Conservation (phyloP, 2,797 vertebrate species). For the Neomorphus geoffroyi region DNA sequence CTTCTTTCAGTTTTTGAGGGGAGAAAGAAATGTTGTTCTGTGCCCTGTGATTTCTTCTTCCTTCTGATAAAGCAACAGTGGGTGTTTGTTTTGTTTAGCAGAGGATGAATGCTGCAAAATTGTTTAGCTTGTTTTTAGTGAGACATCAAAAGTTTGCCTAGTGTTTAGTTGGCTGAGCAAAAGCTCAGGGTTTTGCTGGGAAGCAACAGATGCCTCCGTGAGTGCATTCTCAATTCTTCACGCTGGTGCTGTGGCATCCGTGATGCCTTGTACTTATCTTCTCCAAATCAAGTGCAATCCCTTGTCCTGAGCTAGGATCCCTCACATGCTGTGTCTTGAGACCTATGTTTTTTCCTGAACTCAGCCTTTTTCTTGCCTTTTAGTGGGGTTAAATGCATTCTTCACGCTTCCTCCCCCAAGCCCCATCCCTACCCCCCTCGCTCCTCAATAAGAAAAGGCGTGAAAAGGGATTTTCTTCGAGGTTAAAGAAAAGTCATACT, state of each 20-base stretch:
- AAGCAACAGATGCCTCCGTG: background rate
- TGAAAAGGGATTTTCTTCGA: background rate
- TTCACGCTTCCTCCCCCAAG: background rate
- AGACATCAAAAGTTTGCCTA: background rate
- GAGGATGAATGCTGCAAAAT: background rate
- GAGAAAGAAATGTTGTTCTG: background rate
- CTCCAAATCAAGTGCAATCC: background rate
- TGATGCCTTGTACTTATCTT: background rate
- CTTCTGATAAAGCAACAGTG: slow-evolving; percentile 19
- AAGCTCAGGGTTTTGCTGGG: background rate
- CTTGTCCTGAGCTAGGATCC: background rate
- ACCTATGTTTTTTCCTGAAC: background rate
- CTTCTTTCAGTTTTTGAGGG: background rate
- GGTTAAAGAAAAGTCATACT: background rate
- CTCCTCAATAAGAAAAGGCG: background rate
- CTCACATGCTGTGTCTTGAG: background rate
- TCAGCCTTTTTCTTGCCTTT: background rate
- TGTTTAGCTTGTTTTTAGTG: background rate
- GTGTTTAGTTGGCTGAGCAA: background rate
- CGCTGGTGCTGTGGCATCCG: background rate
- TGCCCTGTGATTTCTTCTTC: slow-evolving; percentile 14
- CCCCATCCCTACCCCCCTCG: background rate
- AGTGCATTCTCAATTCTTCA: background rate
- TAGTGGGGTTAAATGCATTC: background rate
- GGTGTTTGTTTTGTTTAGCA: slow-evolving; percentile 47